Conservation (phyloP, 2,113 vertebrate species). For the Grantiella picta region DNA sequence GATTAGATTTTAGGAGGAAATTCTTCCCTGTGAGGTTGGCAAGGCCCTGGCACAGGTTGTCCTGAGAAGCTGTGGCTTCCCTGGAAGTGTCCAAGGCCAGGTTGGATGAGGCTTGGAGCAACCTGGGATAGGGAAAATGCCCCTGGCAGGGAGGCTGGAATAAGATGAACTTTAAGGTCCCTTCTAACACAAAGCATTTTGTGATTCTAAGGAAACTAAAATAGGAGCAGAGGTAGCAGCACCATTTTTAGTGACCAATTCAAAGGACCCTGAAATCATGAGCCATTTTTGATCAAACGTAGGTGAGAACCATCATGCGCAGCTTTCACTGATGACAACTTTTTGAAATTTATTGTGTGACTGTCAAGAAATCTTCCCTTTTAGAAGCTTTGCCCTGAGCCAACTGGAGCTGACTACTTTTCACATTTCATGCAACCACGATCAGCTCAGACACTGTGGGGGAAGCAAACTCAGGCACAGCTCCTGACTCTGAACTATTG, state of each 20-base stretch:
- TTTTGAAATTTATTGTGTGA: not conserved
- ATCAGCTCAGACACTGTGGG: not conserved
- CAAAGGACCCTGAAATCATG: not conserved
- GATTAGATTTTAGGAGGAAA: not conserved
- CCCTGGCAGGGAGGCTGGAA: not conserved
- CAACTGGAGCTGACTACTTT: not conserved
- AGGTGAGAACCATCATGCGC: not conserved
- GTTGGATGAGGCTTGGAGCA: fast-evolving
- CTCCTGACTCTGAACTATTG: fast-evolving
- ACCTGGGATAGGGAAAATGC: fast-evolving
- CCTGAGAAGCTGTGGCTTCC: not conserved
- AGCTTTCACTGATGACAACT: not conserved
- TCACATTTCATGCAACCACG: not conserved
- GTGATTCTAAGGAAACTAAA: not conserved
- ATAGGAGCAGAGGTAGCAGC: not conserved
- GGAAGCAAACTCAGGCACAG: not conserved
- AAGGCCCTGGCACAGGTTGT: not conserved
- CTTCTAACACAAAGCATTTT: not conserved
- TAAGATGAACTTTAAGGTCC: not conserved
- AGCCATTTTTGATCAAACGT: not conserved
- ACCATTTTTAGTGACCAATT: not conserved
- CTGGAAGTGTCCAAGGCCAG: not conserved
- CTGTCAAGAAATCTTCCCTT: not conserved
- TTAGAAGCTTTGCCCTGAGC: not conserved
- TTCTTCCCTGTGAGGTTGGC: fast-evolving